Base-by-base conservation (phyloP, 35 echinoderm and acorn worm species). In the Diadema setosum region DNA sequence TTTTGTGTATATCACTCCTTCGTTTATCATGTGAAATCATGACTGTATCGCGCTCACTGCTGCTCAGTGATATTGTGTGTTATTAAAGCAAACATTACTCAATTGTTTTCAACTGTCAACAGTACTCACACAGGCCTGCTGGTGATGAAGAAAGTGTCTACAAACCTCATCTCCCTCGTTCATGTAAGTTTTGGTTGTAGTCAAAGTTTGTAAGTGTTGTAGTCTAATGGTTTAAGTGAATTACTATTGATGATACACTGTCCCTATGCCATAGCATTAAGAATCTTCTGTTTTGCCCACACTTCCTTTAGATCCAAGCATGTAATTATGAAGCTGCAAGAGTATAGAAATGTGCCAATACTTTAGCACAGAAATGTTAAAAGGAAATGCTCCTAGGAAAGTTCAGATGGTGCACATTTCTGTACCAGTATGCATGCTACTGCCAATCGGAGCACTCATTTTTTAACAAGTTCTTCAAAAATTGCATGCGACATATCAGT, bases 111-210 rank as follows among this genome's bases (percentile, higher is more conserved):
- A 26, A 67, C 65, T 45, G 5, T 87, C 25, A 12, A 5, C 80
- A 94, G 93, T 94, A 94, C 46, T 78, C 93, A 4, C 93, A 94
- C 58, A 78, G 93, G 57, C 93, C 93, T 27, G 39, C 82, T 69
- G 93, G 88, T 15, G 82, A 90, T 94, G 93, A 94, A 82, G 83
- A 83, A 24, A 67, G 65, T 26, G 75, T 94, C 21, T 94, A 58
- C 52, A 89, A 89, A 85, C 93, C 93, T 45, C 87, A 94, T 52
- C 83, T 90, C 46, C 93, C 93, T 21, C 85, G 93, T 57, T 94
- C 93, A 80, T 94, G 93, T 94, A 90, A 94, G 93, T 86, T 46
- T 45, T 27, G 23, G n/a, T n/a, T n/a, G n/a, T n/a, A n/a, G n/a
- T n/a, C n/a, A n/a, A n/a, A n/a, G n/a, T n/a, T n/a, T n/a, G n/a